Evolutionary conservation across 2,113 vertebrate species (phyloP).

Genomic region (Chaetodon auriga): DNA sequence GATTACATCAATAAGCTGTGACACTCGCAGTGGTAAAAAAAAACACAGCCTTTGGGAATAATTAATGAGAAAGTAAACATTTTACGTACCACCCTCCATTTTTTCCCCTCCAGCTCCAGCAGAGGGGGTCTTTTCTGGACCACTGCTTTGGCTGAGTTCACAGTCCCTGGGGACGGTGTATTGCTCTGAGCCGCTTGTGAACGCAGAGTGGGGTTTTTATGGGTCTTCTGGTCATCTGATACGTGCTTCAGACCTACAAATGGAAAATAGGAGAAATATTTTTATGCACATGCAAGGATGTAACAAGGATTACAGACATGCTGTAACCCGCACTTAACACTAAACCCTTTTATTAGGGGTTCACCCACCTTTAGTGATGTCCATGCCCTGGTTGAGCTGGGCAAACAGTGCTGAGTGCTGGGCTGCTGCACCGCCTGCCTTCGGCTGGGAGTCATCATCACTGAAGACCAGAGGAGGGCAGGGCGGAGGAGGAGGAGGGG

Average conservation of each 20-base stretch:
- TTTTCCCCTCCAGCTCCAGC: constrained; percentile 96
- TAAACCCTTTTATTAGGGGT: not conserved
- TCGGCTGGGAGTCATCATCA: constrained; percentile 71
- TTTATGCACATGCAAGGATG: not conserved
- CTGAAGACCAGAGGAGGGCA: constrained; percentile 85
- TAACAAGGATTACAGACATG: not conserved
- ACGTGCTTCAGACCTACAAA: constrained; percentile 92
- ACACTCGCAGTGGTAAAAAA: not conserved
- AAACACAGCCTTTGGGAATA: not conserved
- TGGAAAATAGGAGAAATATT: not conserved
- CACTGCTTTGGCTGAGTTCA: constrained; percentile 67
- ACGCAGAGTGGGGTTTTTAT: constrained; percentile 92
- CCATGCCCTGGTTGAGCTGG: constrained; percentile 95
- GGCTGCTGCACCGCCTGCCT: constrained; percentile 73
- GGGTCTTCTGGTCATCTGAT: constrained; percentile 91
- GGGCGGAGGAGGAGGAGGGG: constrained; percentile 81
- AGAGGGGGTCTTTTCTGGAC: constrained; percentile 86
- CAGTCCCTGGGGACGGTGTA: constrained; percentile 71
- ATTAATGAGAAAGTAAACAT: not conserved
- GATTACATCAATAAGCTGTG: not conserved
- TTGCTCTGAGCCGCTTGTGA: constrained; percentile 85
- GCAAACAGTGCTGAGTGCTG: constrained; percentile 91
- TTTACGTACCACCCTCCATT: constrained; percentile 95
- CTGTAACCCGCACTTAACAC: too few relatives aligned
- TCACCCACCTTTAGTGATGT: constrained; percentile 91